phyloP scores from a whole-genome alignment of 2,113 vertebrate genomes.

The Agapornis roseicollis region DNA sequence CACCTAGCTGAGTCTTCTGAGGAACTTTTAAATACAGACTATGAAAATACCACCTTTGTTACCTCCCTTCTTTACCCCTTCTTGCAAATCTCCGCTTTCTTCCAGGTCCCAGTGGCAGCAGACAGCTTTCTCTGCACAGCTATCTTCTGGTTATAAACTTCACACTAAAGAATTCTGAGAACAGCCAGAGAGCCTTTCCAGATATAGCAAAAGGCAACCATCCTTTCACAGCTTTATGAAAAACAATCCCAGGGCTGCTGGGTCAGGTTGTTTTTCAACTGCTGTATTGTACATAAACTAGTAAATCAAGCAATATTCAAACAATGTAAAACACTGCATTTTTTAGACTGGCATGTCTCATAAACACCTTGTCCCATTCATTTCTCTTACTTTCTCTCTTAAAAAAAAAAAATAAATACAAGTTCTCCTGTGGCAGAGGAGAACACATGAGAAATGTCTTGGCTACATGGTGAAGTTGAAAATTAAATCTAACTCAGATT shows the following conservation, averaged over 20 bases:
- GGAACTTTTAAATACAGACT: not conserved
- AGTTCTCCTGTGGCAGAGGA: not conserved
- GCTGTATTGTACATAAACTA: conserved; percentile 42
- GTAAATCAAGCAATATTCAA: conserved; percentile 56
- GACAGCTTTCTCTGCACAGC: not conserved
- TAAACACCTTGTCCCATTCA: conserved; percentile 45
- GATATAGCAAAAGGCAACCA: not conserved
- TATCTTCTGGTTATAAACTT: not conserved
- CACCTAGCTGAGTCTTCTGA: not conserved
- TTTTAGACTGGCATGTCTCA: conserved; percentile 23
- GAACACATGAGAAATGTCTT: conserved; percentile 9
- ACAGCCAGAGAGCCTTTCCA: not conserved
- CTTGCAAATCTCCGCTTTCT: not conserved
- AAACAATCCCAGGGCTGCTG: not conserved
- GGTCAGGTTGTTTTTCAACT: conserved; percentile 48
- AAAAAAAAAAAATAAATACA: conserved; percentile 9
- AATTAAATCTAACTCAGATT: conserved; percentile 46
- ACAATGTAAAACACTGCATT: conserved; percentile 7
- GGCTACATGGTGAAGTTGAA: not conserved
- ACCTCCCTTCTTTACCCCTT: not conserved
- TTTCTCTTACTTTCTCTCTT: conserved; percentile 1
- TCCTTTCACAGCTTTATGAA: not conserved
- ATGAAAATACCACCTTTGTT: not conserved
- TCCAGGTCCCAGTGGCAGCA: not conserved
- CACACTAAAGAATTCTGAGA: not conserved